Conservation (phyloP, 2,888 invertebrate genomes). For the Pandemis heparana region DNA sequence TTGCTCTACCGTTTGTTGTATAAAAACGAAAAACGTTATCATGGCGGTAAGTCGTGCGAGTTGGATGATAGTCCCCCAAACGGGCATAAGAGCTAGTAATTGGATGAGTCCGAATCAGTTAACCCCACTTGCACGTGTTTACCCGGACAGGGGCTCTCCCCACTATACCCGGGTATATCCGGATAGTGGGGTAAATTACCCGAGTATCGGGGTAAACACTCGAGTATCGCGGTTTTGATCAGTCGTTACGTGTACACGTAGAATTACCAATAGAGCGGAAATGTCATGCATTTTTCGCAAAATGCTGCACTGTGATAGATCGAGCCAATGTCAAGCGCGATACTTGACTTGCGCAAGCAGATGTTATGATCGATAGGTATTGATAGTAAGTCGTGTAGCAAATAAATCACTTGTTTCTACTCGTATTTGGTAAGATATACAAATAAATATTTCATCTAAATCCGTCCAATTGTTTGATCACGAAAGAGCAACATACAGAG, state of each 20-base stretch:
- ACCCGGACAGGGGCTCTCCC: constrained; percentile 75
- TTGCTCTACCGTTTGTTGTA: too few relatives aligned
- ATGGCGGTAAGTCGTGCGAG: constrained; percentile 7
- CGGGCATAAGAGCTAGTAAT: constrained; percentile 61
- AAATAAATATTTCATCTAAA: too few relatives aligned
- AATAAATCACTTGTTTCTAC: too few relatives aligned
- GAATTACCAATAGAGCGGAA: neutral
- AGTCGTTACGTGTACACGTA: constrained; percentile 10
- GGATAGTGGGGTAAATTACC: neutral
- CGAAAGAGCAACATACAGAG: too few relatives aligned
- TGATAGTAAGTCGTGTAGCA: too few relatives aligned
- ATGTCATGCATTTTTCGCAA: too few relatives aligned
- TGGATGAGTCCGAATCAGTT: constrained; percentile 83
- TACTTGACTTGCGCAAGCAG: too few relatives aligned
- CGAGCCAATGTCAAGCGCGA: too few relatives aligned
- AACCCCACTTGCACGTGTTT: constrained; percentile 81
- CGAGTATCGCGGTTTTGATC: constrained; percentile 14
- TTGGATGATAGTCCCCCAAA: constrained; percentile 57
- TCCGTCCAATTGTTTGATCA: too few relatives aligned
- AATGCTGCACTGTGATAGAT: too few relatives aligned
- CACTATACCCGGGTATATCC: constrained; percentile 40
- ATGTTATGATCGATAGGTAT: too few relatives aligned
- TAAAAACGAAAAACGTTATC: neutral
- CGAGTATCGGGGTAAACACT: constrained; percentile 4
- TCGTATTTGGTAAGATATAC: too few relatives aligned